These are phyloP conservation scores for Lipophrys pholis DNA, from an alignment of 2,113 vertebrate genomes.

Conservation along the genomic window DNA sequence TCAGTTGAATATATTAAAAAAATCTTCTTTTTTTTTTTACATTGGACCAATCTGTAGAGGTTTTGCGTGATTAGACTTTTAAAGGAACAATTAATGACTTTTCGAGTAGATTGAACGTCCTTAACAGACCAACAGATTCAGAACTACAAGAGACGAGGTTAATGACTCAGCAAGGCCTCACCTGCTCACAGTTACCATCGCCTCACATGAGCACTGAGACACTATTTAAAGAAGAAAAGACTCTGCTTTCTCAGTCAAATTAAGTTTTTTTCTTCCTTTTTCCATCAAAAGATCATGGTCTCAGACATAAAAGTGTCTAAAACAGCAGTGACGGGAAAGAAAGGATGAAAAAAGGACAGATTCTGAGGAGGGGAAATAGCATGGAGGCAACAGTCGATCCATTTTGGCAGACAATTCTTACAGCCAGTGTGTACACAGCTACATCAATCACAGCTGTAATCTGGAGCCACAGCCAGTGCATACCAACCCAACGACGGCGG, in stretches of 20 bases:
- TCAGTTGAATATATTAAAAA: too few species aligned
- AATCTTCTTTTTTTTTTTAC: too few species aligned
- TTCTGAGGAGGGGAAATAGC: slow-evolving; percentile 25
- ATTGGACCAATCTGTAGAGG: too few species aligned
- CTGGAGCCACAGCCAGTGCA: slow-evolving; percentile 30
- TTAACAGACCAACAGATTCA: slow-evolving; percentile 4
- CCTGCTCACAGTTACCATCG: neutral
- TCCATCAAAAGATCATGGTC: neutral
- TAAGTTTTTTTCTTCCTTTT: slow-evolving; percentile 3
- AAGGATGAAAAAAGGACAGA: slow-evolving; percentile 7
- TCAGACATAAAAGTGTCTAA: neutral
- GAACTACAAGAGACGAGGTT: slow-evolving; percentile 3
- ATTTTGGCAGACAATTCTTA: slow-evolving; percentile 34
- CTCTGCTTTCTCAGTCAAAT: neutral
- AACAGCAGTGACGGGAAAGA: neutral
- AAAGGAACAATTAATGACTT: neutral
- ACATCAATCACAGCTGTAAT: slow-evolving; percentile 56
- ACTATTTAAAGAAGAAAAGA: neutral
- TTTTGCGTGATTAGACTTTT: too few species aligned
- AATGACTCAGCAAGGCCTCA: slow-evolving; percentile 4
- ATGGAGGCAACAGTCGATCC: slow-evolving; percentile 2
- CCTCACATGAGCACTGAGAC: neutral
- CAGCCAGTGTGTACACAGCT: slow-evolving; percentile 22
- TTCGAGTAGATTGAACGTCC: neutral
- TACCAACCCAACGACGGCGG: slow-evolving; percentile 16